phyloP scores from a whole-genome alignment of 2,888 invertebrate species.

The Tricholauxania praeusta region DNA sequence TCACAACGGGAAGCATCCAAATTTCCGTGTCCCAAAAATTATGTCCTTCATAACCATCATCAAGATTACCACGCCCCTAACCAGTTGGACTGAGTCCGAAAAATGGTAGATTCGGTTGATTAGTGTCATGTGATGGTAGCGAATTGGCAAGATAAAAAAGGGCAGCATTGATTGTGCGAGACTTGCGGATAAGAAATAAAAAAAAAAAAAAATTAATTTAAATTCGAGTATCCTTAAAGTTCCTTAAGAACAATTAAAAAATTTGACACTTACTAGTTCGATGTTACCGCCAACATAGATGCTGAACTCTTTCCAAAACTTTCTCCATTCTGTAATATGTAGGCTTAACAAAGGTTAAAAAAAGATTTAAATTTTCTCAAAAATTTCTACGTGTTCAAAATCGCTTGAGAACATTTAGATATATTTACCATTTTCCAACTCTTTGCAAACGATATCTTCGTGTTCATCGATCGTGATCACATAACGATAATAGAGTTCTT shows the following conservation, averaged over 20 bases:
- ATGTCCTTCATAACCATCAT: constrained; percentile 70
- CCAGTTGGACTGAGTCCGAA: constrained; percentile 74
- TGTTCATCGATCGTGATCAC: constrained; percentile 71
- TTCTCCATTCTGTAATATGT: constrained; percentile 70
- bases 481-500: constrained; percentile 67
- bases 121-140: constrained; percentile 69
- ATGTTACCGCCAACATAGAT: constrained; percentile 70
- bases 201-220: not conserved
- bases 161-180: constrained; percentile 69
- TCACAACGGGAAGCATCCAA: constrained; percentile 73
- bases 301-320: constrained; percentile 69
- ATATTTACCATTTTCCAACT: constrained; percentile 60
- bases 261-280: constrained; percentile 67
- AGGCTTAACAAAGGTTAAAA: constrained; percentile 60
- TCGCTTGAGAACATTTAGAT: too few relatives aligned
- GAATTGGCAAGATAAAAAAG: constrained; percentile 73
- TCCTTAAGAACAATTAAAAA: too few relatives aligned
- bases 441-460: constrained; percentile 68
- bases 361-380: too few relatives aligned
- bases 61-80: constrained; percentile 68
- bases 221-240: too few relatives aligned
- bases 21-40: constrained; percentile 76
- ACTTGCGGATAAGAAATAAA: constrained; percentile 31
- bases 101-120: constrained; percentile 68
- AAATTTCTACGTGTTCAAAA: too few relatives aligned